phyloP scores from a whole-genome alignment of 2,113 vertebrate species.

The Sinocyclocheilus rhinocerous region DNA sequence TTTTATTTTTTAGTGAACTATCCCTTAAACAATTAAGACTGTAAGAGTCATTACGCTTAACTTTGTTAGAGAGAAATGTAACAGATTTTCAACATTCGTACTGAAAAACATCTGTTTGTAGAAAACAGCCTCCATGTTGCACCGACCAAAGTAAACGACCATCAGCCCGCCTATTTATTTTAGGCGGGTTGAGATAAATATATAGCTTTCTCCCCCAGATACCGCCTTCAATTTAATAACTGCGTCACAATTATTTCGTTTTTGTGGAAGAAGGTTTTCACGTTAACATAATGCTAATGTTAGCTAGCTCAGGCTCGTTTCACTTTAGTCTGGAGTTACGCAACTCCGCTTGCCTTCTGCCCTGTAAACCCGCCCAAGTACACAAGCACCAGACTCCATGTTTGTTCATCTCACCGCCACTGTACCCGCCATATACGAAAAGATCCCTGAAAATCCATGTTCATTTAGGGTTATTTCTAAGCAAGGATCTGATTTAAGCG shows the following conservation, averaged over 20 bases:
- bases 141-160: background rate
- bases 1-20: background rate
- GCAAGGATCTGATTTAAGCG: background rate
- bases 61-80: background rate
- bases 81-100: background rate
- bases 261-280: background rate
- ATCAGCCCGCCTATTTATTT: background rate
- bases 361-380: slow-evolving; percentile 42
- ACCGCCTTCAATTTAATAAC: background rate
- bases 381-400: slow-evolving; percentile 41
- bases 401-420: slow-evolving; percentile 42
- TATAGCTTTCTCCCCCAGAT: background rate
- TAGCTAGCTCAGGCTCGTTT: slow-evolving; percentile 5
- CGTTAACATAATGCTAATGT: background rate
- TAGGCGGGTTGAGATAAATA: background rate
- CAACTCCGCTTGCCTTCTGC: slow-evolving; percentile 35
- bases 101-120: background rate
- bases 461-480: background rate
- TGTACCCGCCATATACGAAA: slow-evolving; percentile 16
- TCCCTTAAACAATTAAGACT: background rate
- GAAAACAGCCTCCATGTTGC: slow-evolving; percentile 26
- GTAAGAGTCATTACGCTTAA: background rate
- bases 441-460: background rate
- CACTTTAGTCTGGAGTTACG: slow-evolving; percentile 33
- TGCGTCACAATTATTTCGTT: background rate